Evolutionary conservation across 92 coral and sea anemone species (phyloP).

Genomic region (Bergia puertoricense): DNA sequence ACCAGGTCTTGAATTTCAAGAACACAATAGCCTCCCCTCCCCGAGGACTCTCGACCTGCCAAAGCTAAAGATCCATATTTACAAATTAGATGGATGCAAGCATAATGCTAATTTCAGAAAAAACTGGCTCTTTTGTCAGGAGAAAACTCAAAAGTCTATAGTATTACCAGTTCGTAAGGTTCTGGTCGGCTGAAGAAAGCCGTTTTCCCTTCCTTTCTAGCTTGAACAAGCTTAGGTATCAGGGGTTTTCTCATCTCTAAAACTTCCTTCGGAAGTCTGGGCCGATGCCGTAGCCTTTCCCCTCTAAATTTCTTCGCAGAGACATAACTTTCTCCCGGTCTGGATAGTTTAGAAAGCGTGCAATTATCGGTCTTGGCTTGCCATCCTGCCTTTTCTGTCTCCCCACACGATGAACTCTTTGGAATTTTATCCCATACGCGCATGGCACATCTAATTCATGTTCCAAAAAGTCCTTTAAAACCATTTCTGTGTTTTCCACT

Average conservation of each 20-base stretch:
- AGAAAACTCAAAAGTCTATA: too few species aligned
- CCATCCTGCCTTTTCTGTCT: neutral
- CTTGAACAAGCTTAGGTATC: neutral
- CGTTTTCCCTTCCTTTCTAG: conserved; percentile 2
- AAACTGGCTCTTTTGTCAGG: too few species aligned
- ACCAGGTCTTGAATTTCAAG: too few species aligned
- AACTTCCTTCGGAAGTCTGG: neutral
- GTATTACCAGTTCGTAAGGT: neutral
- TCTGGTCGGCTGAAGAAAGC: neutral
- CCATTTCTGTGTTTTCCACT: neutral
- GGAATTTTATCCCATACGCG: neutral
- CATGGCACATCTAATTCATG: neutral
- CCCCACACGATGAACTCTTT: neutral
- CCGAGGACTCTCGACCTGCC: too few species aligned
- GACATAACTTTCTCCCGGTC: neutral
- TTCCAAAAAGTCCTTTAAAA: neutral
- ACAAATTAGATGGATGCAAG: too few species aligned
- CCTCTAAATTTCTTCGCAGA: neutral
- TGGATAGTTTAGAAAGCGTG: conserved; percentile 4
- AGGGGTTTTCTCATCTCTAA: neutral
- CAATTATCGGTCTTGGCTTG: neutral
- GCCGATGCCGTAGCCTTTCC: neutral
- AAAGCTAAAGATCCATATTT: too few species aligned
- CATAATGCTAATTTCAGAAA: too few species aligned
- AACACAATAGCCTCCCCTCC: too few species aligned